A percentile compares a stretch with the other conserved stretches of the same genome.
phyloP scores from a whole-genome alignment of 2,797 vertebrate genomes.

The Myotis myotis region DNA sequence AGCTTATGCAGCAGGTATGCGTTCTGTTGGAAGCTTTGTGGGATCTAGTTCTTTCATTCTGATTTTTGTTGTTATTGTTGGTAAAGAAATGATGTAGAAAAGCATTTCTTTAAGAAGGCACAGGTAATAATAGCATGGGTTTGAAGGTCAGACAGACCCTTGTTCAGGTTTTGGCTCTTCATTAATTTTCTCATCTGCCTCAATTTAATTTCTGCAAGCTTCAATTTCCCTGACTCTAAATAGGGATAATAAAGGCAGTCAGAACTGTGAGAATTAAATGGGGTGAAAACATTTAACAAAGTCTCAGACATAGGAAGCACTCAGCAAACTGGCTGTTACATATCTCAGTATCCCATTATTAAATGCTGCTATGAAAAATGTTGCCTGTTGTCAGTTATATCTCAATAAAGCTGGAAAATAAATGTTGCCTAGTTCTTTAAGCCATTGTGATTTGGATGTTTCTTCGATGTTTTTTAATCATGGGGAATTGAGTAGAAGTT shows the following conservation, averaged over 20 bases:
- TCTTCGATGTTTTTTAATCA: background rate
- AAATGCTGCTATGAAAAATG: background rate
- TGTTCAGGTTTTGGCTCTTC: background rate
- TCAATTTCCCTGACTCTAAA: slow-evolving; percentile 16
- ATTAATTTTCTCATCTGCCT: background rate
- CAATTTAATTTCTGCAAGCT: background rate
- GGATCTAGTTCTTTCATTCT: background rate
- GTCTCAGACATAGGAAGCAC: background rate
- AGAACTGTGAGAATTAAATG: slow-evolving; percentile 10
- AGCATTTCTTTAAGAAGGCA: slow-evolving; percentile 10
- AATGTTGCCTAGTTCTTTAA: background rate
- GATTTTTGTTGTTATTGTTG: background rate
- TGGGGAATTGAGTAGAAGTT: background rate
- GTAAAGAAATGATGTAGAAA: background rate
- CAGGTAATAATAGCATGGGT: background rate
- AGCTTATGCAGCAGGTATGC: slow-evolving; percentile 82
- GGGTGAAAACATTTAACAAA: background rate
- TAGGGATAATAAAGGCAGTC: slow-evolving; percentile 1
- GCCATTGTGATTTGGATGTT: background rate
- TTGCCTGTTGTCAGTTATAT: background rate
- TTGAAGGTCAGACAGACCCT: background rate
- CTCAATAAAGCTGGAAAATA: background rate
- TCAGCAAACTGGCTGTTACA: background rate
- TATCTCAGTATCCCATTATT: background rate
- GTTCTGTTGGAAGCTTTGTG: background rate